A percentile compares a stretch with the other conserved stretches of the same genome.
These are phyloP conservation scores for Pachliopta kotzebuea DNA, from an alignment of 2,888 invertebrate genomes.

Conservation along the genomic window DNA sequence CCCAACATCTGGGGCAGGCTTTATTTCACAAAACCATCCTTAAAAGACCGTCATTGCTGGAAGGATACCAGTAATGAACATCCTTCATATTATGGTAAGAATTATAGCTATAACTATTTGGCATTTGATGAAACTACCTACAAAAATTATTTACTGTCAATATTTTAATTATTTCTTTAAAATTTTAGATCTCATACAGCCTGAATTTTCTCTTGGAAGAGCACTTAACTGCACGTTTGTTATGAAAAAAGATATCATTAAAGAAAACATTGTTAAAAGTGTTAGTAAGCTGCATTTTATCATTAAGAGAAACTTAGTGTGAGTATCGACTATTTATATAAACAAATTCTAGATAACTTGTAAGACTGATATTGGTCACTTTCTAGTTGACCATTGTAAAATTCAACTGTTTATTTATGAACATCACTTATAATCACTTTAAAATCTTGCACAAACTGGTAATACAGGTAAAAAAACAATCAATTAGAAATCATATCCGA, in stretches of 20 bases:
- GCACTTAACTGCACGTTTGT: slow-evolving; percentile 69
- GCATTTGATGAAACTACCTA: slow-evolving; percentile 11
- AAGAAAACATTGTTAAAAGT: slow-evolving; percentile 65
- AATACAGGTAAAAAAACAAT: too few relatives aligned
- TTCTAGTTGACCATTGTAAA: too few relatives aligned
- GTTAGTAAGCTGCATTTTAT: slow-evolving; percentile 84
- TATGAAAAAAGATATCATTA: slow-evolving; percentile 67
- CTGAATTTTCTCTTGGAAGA: slow-evolving; percentile 79
- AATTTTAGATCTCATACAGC: slow-evolving; percentile 74
- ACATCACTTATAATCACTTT: too few relatives aligned
- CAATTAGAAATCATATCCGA: too few relatives aligned
- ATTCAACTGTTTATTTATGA: too few relatives aligned
- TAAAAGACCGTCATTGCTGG: slow-evolving; percentile 59
- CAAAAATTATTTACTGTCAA: slow-evolving; percentile 6
- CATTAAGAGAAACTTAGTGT: slow-evolving; percentile 74
- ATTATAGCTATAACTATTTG: background rate
- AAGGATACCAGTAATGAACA: slow-evolving; percentile 41
- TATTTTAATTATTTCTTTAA: background rate
- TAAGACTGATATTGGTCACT: too few relatives aligned
- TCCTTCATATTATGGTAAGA: slow-evolving; percentile 66
- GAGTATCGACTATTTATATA: slow-evolving; percentile 41
- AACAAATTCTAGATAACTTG: too few relatives aligned
- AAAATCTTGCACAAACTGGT: too few relatives aligned
- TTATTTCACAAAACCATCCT: slow-evolving; percentile 62
- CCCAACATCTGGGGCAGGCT: slow-evolving; percentile 78